These are phyloP conservation scores for Tenthredo mesomela DNA, from an alignment of 2,888 invertebrate genomes.

Conservation along the genomic window DNA sequence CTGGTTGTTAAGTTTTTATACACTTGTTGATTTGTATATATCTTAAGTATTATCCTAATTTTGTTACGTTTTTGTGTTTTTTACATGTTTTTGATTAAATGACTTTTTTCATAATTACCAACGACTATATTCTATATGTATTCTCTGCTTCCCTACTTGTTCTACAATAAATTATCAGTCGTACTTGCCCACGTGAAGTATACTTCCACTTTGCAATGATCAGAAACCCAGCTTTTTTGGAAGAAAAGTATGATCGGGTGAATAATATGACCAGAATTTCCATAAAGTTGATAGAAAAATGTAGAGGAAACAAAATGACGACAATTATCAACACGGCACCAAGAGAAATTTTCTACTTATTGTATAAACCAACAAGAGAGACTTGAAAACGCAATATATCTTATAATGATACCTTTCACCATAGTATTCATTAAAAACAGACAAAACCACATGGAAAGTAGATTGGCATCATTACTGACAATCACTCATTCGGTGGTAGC, in stretches of 20 bases:
- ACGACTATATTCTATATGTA: not conserved
- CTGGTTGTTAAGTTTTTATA: conserved; percentile 55
- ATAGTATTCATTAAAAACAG: conserved; percentile 27
- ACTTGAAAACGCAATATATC: conserved; percentile 16
- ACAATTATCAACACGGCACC: not conserved
- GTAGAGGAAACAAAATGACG: not conserved
- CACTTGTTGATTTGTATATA: conserved; percentile 60
- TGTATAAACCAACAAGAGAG: conserved; percentile 37
- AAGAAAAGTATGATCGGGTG: not conserved
- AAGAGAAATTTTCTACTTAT: conserved; percentile 35
- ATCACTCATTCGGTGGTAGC: not conserved
- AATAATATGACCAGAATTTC: not conserved
- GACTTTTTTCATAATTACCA: conserved; percentile 30
- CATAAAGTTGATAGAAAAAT: not conserved
- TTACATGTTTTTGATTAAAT: conserved; percentile 42
- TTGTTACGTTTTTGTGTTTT: conserved; percentile 37
- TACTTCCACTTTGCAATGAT: not conserved
- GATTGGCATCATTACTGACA: conserved; percentile 34
- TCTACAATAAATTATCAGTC: not conserved
- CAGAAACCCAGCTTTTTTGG: not conserved
- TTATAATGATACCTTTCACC: conserved; percentile 44
- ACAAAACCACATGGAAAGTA: conserved; percentile 46
- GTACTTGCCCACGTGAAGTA: not conserved
- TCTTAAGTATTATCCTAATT: conserved; percentile 28
- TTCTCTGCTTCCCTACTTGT: not conserved